Evolutionary conservation across 2,113 vertebrate genomes (phyloP).

Genomic region (Nothocercus nigrocapillus): DNA sequence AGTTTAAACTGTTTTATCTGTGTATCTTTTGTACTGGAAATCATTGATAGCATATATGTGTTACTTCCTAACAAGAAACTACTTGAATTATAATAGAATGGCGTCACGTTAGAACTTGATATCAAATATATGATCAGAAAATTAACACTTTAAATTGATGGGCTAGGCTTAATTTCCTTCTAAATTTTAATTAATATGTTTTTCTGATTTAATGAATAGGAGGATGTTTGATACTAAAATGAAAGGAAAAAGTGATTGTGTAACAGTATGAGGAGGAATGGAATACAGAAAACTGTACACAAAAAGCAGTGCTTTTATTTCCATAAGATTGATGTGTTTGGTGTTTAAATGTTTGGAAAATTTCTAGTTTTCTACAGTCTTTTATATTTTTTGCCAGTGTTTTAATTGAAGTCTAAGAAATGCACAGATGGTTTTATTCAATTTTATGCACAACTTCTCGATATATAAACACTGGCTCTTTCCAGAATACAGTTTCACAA

Average conservation of each 20-base stretch:
- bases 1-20: conserved; percentile 37
- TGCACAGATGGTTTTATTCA: background rate
- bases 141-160: background rate
- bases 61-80: conserved; percentile 40
- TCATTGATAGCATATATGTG: background rate
- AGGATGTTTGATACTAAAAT: conserved; percentile 31
- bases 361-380: conserved; percentile 9
- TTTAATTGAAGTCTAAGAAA: conserved; percentile 14
- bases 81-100: conserved; percentile 2
- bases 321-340: background rate
- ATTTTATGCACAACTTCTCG: background rate
- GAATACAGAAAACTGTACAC: background rate
- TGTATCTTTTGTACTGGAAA: conserved; percentile 48
- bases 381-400: conserved; percentile 16
- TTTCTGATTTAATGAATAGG: conserved; percentile 37
- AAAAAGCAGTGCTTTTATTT: background rate
- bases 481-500: background rate
- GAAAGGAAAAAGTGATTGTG: background rate
- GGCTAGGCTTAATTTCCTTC: conserved; percentile 8
- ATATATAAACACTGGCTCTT: background rate
- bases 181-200: conserved; percentile 19
- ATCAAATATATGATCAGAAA: conserved; percentile 27
- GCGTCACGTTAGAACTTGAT: conserved; percentile 33
- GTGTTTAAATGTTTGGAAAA: background rate
- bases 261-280: background rate